Evolutionary conservation across 2,113 vertebrate species (phyloP), one percentile per base, ranked within the genome.

Genomic region (Silurus glanis): DNA sequence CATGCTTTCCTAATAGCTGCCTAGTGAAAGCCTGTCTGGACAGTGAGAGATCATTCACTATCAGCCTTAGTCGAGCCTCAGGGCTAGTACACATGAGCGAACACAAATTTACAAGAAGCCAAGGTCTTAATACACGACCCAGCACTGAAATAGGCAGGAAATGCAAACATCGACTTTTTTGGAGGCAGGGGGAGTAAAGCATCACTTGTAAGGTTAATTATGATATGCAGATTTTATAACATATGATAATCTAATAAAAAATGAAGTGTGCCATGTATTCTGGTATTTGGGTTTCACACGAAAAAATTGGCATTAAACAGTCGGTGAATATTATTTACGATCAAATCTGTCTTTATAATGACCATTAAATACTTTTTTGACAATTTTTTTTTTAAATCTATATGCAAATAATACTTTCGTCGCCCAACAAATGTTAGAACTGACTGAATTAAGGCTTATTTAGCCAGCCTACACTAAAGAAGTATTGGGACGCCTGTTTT

Each of bases 11-110:
- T 59, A 81, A 86, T 37, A 86, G 0, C 79, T 82, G 0, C 6
- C 37, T 67, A 25, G 23, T 25, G 49, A 83, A 67, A 78, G 53
- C 80, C 80, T 87, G 86, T 82, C 80, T n/a, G 80, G 13, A 76
- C 80, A 76, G 13, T 21, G 9, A 55, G n/a, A 64, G 85, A 49
- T 81, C 45, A n/a, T 9, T 80, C 13, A 71, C 19, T 21, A 12
- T 67, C 45, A 61, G 9, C 28, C 53, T 62, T 37, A 61, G 58
- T n/a, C 3, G 10, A 4, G 23, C n/a, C 21, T 76, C 9, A n/a
- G 17, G 28, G 59, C 53, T 76, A 59, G 25, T 10, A 1, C 71
- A 82, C 23, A 66, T 23, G n/a, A 69, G 14, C 66, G 59, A 74
- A 86, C n/a, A 76, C 4, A 55, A 56, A 62, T 80, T 88, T n/a